These are phyloP conservation scores for Venustaconcha ellipsiformis DNA, from an alignment of 1,140 invertebrate species.

Conservation along the genomic window DNA sequence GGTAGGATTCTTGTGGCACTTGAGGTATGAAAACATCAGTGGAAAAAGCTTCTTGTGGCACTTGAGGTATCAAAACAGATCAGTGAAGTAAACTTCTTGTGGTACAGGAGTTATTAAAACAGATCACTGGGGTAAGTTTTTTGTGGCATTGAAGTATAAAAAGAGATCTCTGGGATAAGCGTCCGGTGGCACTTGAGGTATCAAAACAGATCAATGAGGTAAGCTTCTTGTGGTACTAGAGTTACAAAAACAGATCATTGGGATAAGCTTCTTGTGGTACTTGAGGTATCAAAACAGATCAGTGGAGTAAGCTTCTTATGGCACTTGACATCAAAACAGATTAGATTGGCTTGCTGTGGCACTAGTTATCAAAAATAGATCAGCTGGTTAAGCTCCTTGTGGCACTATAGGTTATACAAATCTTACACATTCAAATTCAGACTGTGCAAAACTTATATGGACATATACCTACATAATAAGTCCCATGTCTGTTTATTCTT, in stretches of 20 bases:
- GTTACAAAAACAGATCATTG: slow-evolving; percentile 78
- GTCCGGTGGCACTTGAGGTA: slow-evolving; percentile 47
- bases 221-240: slow-evolving; percentile 30
- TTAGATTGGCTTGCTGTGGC: slow-evolving; percentile 79
- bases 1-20: no score
- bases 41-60: slow-evolving; percentile 84
- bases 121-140: no score
- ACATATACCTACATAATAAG: no score
- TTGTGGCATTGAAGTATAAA: slow-evolving; percentile 66
- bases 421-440: no score
- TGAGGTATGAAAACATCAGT: slow-evolving; percentile 68
- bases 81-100: no score
- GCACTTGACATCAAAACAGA: slow-evolving; percentile 60
- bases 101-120: no score
- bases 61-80: slow-evolving; percentile 76
- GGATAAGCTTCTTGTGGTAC: slow-evolving; percentile 47
- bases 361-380: slow-evolving; percentile 77
- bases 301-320: no score
- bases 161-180: slow-evolving; percentile 76
- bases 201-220: slow-evolving; percentile 77
- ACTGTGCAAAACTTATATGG: no score
- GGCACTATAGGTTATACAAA: neutral
- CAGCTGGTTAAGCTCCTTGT: no score
- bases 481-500: no score
- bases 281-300: no score